Base-by-base conservation (phyloP, 2,797 vertebrate genomes). In the Clarias pachynema region DNA sequence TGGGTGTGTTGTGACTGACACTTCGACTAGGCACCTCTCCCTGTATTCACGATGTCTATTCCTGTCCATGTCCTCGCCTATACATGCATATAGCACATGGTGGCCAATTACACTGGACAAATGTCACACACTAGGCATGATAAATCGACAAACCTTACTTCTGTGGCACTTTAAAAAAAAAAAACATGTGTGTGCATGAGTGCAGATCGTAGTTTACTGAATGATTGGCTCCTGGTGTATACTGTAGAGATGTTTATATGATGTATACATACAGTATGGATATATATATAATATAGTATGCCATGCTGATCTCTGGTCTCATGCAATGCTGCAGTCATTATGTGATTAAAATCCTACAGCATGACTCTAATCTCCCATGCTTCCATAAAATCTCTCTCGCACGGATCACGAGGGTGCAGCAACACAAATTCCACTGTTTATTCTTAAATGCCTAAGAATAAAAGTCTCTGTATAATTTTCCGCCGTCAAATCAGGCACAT, bases 241-340 rank as follows among this genome's bases (percentile, higher is more conserved):
- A 40, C 34, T 79, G 37, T 62, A 15, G 70, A 75, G 24, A 70
- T 88, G 88, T 85, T 94, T 93, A 14, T 53, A 53, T 53, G 14
- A 10, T 49, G 49, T 14, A 14, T 14, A 53, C 8, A 1, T 40
- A 40, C 40, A 40, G 40, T 40, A 40, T 40, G 40, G 0, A 40
- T 40, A 7, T 40, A 40, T 40, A 7, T 40, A 8, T 40, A 7
- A 37, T 49, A 49, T 49, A 49, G 44, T 49, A 49, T 49, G 44
- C 10, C 44, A 29, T 86, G 88, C 93, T 93, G 93, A 93, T 92
- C 93, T 92, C 89, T 85, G 86, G 90, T 93, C 89, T 93, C 91
- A 89, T 89, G 87, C 87, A 91, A 89, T 91, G 93, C 88, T 84
- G 22, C 91, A 91, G 93, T 94, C 94, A 95, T 96, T 95, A 95